Base-by-base conservation (phyloP, 2,888 invertebrate species). In the Ashinkailepas kermadecensis region DNA sequence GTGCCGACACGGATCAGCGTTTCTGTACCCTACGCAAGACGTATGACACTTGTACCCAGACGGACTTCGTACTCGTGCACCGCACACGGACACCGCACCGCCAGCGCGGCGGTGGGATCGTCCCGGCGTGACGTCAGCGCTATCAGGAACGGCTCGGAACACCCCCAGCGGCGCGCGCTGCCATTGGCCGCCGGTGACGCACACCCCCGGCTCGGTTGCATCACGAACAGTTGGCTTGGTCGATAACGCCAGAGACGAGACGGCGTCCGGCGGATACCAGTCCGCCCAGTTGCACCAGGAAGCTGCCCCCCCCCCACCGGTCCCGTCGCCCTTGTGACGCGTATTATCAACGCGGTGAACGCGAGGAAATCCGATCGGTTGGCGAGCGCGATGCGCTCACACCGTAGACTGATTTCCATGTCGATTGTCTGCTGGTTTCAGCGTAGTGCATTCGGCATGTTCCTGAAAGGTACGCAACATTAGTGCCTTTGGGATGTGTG, bases 141-240 rank as follows among this genome's bases (percentile, higher is more conserved):
- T 62, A 12, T 4, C 23, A 21, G 59, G 21, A 13, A n/a, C 65
- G 4, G 18, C 25, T 4, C 78, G 62, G 54, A n/a, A 11, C 80
- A 9, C 21, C 58, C 21, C 23, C 80, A 18, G 18, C 56, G 9
- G 18, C n/a, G 6, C 54, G 57, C 57, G 78, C 62, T 13, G n/a
- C 58, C 25, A 78, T 59, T 81, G 78, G 57, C 25, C 12, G 62
- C 23, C 12, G 67, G 39, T 70, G 70, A 70, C 70, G 70, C 39
- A 39, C 39, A 25, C 23, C 67, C 67, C 67, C 67, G 67, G 67
- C 67, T 12, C 67, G n/a, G 67, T 11, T 21, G 67, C 67, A 58
- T 58, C 58, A 58, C 39, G 58, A 58, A 15, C 58, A 15, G 58
- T 13, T 58, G 12, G 4, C 15, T 11, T 15, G 58, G 58, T 58